A percentile compares a stretch with the other conserved stretches of the same genome.
phyloP scores from a whole-genome alignment of 2,888 invertebrate species.

The Perizoma flavofasciatum region DNA sequence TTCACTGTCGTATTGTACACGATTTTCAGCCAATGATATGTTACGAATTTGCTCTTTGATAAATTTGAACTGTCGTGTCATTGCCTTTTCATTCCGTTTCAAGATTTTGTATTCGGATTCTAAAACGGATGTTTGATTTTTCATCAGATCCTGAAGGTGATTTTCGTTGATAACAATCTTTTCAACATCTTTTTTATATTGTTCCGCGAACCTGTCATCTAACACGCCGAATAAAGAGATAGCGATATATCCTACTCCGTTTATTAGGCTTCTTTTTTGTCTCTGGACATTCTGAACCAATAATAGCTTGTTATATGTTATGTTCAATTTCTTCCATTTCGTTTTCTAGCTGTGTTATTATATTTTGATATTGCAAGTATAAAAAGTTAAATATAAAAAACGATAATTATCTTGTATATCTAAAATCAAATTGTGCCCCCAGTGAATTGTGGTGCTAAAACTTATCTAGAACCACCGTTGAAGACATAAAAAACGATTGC shows the following conservation, averaged over 20 bases:
- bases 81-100: neutral
- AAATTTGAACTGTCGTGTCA: constrained; percentile 1
- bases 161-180: constrained; percentile 19
- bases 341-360: constrained; percentile 19
- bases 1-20: neutral
- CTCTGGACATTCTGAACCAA: neutral
- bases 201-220: constrained; percentile 22
- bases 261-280: constrained; percentile 15
- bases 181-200: too few relatives aligned
- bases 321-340: constrained; percentile 20
- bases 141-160: constrained; percentile 21
- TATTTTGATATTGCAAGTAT: neutral
- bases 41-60: neutral
- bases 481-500: too few relatives aligned
- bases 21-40: neutral
- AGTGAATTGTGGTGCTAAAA: too few relatives aligned
- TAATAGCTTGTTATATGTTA: neutral
- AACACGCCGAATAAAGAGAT: constrained; percentile 32
- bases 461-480: too few relatives aligned
- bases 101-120: constrained; percentile 10
- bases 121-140: constrained; percentile 10
- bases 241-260: constrained; percentile 31
- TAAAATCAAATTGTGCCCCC: too few relatives aligned
- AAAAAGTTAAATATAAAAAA: too few relatives aligned
- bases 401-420: too few relatives aligned